Conservation (phyloP, 2,113 vertebrate species). For the Grammomys surdaster region DNA sequence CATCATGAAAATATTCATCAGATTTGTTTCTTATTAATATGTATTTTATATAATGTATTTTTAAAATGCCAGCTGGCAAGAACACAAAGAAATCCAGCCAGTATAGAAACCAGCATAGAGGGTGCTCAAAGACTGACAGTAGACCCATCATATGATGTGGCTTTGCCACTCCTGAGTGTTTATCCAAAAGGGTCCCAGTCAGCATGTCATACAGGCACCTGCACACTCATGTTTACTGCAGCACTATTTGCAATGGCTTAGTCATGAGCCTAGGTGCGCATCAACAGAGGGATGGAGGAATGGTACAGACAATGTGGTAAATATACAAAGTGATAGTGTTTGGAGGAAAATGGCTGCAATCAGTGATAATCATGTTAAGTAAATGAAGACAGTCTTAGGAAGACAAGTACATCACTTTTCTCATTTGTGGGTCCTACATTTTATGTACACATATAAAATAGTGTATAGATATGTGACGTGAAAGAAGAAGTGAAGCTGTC, state of each 20-base stretch:
- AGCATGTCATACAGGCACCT: not conserved
- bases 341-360: not conserved
- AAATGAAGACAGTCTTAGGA: not conserved
- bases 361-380: not conserved
- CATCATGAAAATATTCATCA: constrained; percentile 1
- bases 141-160: not conserved
- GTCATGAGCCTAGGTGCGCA: not conserved
- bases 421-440: not conserved
- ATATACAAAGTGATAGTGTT: not conserved
- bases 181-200: not conserved
- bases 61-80: not conserved
- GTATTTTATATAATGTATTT: constrained; percentile 35
- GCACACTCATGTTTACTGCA: not conserved
- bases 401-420: not conserved
- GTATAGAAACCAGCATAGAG: not conserved
- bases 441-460: not conserved
- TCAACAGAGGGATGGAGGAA: not conserved
- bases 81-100: not conserved
- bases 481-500: not conserved
- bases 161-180: not conserved
- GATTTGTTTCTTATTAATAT: not conserved
- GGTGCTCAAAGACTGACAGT: not conserved
- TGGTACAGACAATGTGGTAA: not conserved
- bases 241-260: no score
- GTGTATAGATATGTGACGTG: not conserved